Percentiles rank a stretch among this genome's conserved stretches.
Conservation (phyloP, 1,140 invertebrate species). For the Cotesia chilonis region DNA sequence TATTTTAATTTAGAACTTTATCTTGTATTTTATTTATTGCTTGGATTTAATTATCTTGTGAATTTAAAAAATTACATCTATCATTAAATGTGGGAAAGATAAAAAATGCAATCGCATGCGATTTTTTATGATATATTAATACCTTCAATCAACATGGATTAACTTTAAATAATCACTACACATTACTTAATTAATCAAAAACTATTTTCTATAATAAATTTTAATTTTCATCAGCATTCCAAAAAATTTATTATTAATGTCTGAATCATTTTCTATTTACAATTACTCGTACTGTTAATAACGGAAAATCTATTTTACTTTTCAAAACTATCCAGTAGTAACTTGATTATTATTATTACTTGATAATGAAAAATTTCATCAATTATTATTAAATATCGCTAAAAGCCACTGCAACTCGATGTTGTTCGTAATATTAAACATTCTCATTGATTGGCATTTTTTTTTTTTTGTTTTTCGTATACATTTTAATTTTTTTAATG, state of each 20-base stretch:
- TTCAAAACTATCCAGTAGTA: neutral
- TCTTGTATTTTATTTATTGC: conserved; percentile 3
- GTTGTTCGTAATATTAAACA: neutral
- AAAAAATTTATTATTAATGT: neutral
- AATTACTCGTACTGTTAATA: no score
- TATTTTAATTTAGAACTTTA: neutral
- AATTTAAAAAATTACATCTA: neutral
- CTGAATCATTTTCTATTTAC: no score
- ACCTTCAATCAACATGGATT: conserved; percentile 23
- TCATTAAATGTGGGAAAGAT: conserved; percentile 40
- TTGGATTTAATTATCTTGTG: neutral
- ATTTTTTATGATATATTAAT: conserved; percentile 1
- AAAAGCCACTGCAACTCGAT: conserved; percentile 14
- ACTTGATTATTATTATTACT: neutral
- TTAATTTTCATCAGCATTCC: conserved; percentile 1
- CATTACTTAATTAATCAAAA: conserved; percentile 1
- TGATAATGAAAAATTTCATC: neutral
- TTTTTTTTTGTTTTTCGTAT: neutral
- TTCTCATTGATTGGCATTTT: neutral
- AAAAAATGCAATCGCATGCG: conserved; percentile 32
- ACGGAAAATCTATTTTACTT: neutral
- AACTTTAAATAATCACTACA: conserved; percentile 13
- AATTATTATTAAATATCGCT: neutral
- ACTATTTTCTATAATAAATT: neutral
- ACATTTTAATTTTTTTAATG: neutral